A percentile compares a stretch with the other conserved stretches of the same genome.
phyloP scores from a whole-genome alignment of 1,140 invertebrate genomes.

The Steinernema feltiae region DNA sequence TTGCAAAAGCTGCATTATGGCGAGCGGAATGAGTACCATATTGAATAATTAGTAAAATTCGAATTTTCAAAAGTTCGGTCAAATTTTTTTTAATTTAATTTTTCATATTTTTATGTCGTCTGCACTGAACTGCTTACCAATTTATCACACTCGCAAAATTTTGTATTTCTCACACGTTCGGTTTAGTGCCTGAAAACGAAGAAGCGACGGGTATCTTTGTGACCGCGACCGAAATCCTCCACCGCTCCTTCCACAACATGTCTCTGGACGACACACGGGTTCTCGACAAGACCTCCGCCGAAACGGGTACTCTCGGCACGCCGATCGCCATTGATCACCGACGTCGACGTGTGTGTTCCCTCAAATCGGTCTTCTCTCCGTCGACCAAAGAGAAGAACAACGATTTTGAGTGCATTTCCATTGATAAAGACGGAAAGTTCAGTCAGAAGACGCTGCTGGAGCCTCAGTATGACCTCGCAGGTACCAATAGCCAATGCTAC shows the following conservation, averaged over 20 bases:
- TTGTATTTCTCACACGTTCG: background rate
- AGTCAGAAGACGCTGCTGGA: background rate
- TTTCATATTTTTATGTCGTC: background rate
- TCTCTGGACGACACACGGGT: background rate
- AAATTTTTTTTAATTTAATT: too few relatives aligned
- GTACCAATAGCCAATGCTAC: background rate
- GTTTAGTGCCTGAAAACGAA: constrained; percentile 3
- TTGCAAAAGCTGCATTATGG: too few relatives aligned
- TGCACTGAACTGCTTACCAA: background rate
- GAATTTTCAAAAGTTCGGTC: too few relatives aligned
- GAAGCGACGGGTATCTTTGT: constrained; percentile 6
- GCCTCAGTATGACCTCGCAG: constrained; percentile 1
- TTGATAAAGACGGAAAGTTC: background rate
- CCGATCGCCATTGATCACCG: background rate
- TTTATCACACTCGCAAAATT: background rate
- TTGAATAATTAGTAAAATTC: too few relatives aligned
- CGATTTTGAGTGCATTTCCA: background rate
- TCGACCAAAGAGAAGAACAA: background rate
- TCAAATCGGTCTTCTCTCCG: background rate
- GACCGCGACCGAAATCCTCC: background rate
- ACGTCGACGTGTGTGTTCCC: background rate
- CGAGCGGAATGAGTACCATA: too few relatives aligned
- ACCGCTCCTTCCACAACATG: background rate
- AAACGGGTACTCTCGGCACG: background rate
- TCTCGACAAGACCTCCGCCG: background rate